These are phyloP conservation scores for Syndactyla subalaris DNA, from an alignment of 2,797 vertebrate genomes.

Conservation along the genomic window DNA sequence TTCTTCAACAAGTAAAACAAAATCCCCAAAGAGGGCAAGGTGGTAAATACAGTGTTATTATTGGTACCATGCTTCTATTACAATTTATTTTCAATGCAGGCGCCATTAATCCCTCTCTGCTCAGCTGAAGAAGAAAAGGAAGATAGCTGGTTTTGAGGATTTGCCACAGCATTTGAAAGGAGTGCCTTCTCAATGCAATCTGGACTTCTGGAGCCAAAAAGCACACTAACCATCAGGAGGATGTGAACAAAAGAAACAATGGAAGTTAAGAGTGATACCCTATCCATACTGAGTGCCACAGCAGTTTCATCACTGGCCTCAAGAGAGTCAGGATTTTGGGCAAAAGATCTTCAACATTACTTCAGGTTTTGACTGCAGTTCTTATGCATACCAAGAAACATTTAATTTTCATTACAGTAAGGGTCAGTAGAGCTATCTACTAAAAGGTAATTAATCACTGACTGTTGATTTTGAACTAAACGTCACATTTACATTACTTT, in stretches of 20 bases:
- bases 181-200: not conserved
- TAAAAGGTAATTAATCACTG: not conserved
- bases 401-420: not conserved
- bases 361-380: not conserved
- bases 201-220: not conserved
- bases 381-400: not conserved
- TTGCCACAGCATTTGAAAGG: not conserved
- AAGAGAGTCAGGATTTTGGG: not conserved
- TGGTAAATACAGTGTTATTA: not conserved
- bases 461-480: not conserved
- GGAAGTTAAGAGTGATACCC: not conserved
- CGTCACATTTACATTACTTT: conserved; percentile 6
- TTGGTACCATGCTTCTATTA: not conserved
- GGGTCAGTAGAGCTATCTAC: not conserved
- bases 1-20: not conserved
- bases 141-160: not conserved
- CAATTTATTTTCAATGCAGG: not conserved
- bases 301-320: not conserved
- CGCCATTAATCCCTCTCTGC: not conserved
- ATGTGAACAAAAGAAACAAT: not conserved
- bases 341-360: not conserved
- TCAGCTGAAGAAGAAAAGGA: not conserved
- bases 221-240: not conserved
- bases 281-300: not conserved
- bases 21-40: not conserved